These are phyloP conservation scores for Syngnathus rostellatus DNA, from an alignment of 2,797 vertebrate genomes.

Conservation along the genomic window DNA sequence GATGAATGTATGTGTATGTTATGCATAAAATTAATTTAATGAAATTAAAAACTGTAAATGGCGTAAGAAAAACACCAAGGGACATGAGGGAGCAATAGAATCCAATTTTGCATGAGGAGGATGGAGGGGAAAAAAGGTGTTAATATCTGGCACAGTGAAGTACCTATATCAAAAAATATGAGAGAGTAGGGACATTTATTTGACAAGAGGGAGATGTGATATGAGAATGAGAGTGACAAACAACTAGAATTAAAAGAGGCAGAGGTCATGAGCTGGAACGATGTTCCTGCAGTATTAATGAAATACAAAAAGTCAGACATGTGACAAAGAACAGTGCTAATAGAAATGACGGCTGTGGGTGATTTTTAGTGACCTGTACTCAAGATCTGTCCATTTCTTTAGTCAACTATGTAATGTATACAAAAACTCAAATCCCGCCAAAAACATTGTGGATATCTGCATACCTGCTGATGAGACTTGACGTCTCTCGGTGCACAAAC, in stretches of 20 bases:
- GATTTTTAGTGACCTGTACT: too few species aligned
- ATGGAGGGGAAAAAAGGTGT: background rate
- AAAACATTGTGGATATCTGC: conserved; percentile 2
- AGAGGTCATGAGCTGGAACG: background rate
- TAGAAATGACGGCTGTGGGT: too few species aligned
- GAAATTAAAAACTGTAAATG: background rate
- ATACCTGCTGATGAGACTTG: conserved; percentile 72
- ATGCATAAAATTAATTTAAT: background rate
- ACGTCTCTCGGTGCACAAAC: conserved; percentile 69
- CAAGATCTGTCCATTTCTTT: too few species aligned
- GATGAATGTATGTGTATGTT: conserved; percentile 35
- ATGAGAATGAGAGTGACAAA: background rate
- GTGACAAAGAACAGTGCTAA: background rate
- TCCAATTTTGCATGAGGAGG: background rate
- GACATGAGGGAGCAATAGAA: background rate
- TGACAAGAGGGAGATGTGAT: background rate
- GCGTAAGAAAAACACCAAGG: background rate
- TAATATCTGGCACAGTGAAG: background rate
- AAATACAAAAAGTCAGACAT: background rate
- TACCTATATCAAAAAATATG: background rate
- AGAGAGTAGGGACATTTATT: background rate
- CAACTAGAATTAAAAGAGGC: background rate
- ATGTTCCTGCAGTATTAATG: background rate
- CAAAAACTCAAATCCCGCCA: background rate
- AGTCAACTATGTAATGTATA: background rate